These are phyloP conservation scores for Peromyscus leucopus DNA, from an alignment of 2,113 vertebrate genomes.

Conservation along the genomic window DNA sequence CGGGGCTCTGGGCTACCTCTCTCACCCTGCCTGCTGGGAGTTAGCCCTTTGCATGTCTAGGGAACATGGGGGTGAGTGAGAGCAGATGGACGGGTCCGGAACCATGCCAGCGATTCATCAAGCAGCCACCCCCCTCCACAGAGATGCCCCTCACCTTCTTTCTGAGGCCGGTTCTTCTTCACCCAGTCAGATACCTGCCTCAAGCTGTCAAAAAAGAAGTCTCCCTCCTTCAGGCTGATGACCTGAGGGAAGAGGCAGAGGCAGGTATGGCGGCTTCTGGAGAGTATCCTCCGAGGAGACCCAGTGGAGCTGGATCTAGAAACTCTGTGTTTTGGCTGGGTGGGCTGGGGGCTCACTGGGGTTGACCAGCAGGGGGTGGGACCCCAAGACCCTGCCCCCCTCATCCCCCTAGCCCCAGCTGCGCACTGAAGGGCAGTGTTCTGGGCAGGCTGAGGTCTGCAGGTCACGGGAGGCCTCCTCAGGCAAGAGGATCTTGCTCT, in stretches of 20 bases:
- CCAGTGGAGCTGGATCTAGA: background rate
- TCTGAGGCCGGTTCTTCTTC: constrained; percentile 90
- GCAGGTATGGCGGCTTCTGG: background rate
- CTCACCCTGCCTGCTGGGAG: background rate
- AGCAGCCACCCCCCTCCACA: background rate
- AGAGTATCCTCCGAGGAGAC: no score
- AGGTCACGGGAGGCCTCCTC: background rate
- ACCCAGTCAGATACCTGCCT: constrained; percentile 95
- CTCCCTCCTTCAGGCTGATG: constrained; percentile 94
- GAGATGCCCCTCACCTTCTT: constrained; percentile 89
- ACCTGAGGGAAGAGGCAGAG: constrained; percentile 86
- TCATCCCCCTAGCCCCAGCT: background rate
- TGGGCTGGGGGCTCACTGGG: background rate
- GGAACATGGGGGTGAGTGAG: background rate
- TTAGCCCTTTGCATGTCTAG: background rate
- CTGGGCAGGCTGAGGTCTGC: background rate
- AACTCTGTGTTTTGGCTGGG: background rate
- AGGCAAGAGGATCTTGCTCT: background rate
- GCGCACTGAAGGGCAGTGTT: fast-evolving
- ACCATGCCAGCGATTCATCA: background rate
- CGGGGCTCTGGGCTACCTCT: fast-evolving
- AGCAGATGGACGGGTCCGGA: no score
- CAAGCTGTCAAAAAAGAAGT: constrained; percentile 98
- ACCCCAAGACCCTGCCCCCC: background rate
- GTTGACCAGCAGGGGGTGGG: background rate